Conservation (phyloP, 2,113 vertebrate genomes). For the Taxidea taxus region DNA sequence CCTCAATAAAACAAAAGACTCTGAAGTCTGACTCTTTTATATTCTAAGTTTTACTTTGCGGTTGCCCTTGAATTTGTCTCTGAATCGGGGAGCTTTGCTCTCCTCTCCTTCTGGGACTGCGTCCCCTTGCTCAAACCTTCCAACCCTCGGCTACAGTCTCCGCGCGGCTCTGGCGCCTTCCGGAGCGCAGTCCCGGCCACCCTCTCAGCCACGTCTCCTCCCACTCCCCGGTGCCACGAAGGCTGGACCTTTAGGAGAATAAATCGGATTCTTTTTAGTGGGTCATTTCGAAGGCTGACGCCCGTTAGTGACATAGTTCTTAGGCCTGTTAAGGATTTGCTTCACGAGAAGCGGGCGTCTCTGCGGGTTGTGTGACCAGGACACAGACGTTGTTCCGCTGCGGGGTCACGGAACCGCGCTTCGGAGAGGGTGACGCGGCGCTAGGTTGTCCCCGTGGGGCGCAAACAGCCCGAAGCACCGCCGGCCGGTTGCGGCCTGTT, state of each 20-base stretch:
- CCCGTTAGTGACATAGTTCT: not conserved
- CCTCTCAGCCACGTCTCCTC: not conserved
- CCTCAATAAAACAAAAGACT: not conserved
- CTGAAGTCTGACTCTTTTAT: not conserved
- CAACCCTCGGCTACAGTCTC: rapidly evolving
- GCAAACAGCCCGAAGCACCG: no score
- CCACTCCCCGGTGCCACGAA: not conserved
- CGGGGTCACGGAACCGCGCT: not conserved
- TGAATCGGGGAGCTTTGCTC: not conserved
- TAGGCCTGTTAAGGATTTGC: not conserved
- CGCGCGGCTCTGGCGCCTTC: not conserved
- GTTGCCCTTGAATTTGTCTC: not conserved
- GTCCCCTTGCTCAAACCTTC: not conserved
- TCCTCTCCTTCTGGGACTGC: not conserved
- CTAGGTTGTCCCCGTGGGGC: not conserved
- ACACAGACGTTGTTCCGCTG: not conserved
- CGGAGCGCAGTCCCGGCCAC: not conserved
- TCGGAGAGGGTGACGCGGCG: not conserved
- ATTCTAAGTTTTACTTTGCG: not conserved
- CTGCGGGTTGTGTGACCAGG: not conserved
- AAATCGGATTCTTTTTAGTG: not conserved
- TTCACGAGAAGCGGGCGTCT: not conserved
- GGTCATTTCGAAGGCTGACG: not conserved
- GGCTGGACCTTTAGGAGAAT: not conserved
- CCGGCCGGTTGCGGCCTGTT: no score